phyloP scores from a whole-genome alignment of 1,140 invertebrate genomes.

The Eciton burchellii region DNA sequence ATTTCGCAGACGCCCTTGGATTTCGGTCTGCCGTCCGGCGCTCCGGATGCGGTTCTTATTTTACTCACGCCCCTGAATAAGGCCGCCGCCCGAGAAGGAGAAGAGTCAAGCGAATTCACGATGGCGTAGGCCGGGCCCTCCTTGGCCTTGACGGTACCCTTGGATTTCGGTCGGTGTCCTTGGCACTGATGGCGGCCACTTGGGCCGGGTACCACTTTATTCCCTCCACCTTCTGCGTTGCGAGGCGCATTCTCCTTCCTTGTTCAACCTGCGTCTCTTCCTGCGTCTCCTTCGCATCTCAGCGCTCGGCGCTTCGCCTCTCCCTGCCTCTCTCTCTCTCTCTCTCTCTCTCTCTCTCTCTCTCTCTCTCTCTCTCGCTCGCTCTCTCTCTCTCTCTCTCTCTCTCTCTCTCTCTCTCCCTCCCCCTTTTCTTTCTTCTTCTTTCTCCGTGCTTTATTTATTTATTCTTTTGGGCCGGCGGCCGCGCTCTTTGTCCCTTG shows the following conservation, averaged over 20 bases:
- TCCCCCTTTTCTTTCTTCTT: conserved; percentile 12
- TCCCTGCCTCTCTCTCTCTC: too few species aligned
- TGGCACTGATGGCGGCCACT: conserved; percentile 77
- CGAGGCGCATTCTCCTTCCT: conserved; percentile 59
- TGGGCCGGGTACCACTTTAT: conserved; percentile 77
- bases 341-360: too few species aligned
- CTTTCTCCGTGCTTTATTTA: conserved; percentile 76
- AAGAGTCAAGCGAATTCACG: conserved; percentile 70
- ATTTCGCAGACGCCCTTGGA: conserved; percentile 43
- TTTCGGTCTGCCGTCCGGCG: conserved; percentile 55
- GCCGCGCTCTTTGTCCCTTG: conserved; percentile 82
- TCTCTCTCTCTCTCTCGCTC: background rate
- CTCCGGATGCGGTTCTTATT: conserved; percentile 56
- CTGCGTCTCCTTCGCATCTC: conserved; percentile 33
- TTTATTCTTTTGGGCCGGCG: conserved; percentile 82
- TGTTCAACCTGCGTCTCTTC: conserved; percentile 42
- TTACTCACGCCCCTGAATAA: conserved; percentile 53
- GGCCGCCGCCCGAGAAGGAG: conserved; percentile 40
- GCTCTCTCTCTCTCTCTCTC: conserved; percentile 13
- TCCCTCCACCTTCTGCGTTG: conserved; percentile 66
- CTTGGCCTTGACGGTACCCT: conserved; percentile 73
- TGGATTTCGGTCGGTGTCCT: conserved; percentile 76
- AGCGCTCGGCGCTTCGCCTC: background rate
- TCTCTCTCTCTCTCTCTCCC: conserved; percentile 4
- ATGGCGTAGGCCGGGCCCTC: conserved; percentile 64